Evolutionary conservation across 2,888 invertebrate species (phyloP).

Genomic region (Chelonus formosanus): DNA sequence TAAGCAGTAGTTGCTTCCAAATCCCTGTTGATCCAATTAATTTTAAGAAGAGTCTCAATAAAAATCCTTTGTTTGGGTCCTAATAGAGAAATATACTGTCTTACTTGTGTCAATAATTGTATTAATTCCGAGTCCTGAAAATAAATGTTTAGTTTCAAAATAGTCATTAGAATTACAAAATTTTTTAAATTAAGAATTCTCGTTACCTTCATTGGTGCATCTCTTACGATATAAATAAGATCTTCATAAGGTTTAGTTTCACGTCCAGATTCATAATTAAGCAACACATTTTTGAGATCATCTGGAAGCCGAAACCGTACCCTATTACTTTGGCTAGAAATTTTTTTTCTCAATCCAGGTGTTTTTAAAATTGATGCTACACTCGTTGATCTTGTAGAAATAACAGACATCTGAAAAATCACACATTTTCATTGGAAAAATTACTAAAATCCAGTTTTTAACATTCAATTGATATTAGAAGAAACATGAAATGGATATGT

Average conservation of each 20-base stretch:
- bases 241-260: slow-evolving; percentile 67
- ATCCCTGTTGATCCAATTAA: slow-evolving; percentile 70
- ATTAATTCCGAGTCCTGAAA: slow-evolving; percentile 70
- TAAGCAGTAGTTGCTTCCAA: slow-evolving; percentile 68
- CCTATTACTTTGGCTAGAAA: slow-evolving; percentile 49
- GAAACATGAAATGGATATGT: background rate
- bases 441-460: too few species aligned
- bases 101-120: slow-evolving; percentile 68
- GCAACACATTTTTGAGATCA: slow-evolving; percentile 66
- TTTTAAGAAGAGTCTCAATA: slow-evolving; percentile 70
- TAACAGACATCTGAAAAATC: slow-evolving; percentile 57
- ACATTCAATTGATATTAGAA: too few species aligned
- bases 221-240: slow-evolving; percentile 67
- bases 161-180: background rate
- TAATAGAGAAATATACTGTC: slow-evolving; percentile 70
- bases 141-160: slow-evolving; percentile 13
- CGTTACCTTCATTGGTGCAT: slow-evolving; percentile 64
- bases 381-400: slow-evolving; percentile 57
- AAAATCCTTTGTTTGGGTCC: slow-evolving; percentile 69
- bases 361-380: slow-evolving; percentile 57
- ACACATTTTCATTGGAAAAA: background rate
- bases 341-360: slow-evolving; percentile 51
- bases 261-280: slow-evolving; percentile 62
- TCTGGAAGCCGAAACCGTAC: slow-evolving; percentile 67
- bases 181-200: slow-evolving; percentile 23